Evolutionary conservation across 2,797 vertebrate genomes (phyloP).

Genomic region (Enteromius argenteus): DNA sequence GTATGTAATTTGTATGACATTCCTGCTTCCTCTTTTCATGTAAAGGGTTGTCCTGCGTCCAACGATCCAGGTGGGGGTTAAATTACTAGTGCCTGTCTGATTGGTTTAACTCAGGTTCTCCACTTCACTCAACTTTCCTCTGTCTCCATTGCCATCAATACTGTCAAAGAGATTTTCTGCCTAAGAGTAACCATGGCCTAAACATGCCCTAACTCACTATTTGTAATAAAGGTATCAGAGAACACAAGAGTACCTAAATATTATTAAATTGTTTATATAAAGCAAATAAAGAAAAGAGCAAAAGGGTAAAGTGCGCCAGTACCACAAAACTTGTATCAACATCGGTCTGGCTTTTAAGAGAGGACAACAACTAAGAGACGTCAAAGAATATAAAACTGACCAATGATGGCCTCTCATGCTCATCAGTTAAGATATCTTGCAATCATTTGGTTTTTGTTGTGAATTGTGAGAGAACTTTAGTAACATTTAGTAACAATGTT

Average conservation of each 20-base stretch:
- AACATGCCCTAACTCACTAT: neutral
- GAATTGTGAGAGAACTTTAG: neutral
- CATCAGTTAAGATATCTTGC: neutral
- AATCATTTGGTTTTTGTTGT: neutral
- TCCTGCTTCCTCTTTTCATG: neutral
- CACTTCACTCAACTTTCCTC: neutral
- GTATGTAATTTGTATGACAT: neutral
- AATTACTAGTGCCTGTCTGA: neutral
- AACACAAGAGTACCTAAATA: neutral
- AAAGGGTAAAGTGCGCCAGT: neutral
- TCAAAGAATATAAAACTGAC: neutral
- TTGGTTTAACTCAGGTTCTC: neutral
- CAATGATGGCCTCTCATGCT: neutral
- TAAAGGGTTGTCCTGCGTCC: neutral
- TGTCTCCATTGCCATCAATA: neutral
- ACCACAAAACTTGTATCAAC: neutral
- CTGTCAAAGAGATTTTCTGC: neutral
- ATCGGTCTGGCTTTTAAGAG: neutral
- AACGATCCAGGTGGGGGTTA: neutral
- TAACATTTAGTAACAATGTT: neutral
- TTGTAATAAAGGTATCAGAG: neutral
- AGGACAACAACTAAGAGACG: neutral
- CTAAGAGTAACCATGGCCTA: neutral
- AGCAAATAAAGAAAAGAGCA: neutral
- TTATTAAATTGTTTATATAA: neutral